Percentiles rank a stretch among this genome's conserved stretches.
Evolutionary conservation across 2,888 invertebrate genomes (phyloP).

Genomic region (Clitarchus hookeri): DNA sequence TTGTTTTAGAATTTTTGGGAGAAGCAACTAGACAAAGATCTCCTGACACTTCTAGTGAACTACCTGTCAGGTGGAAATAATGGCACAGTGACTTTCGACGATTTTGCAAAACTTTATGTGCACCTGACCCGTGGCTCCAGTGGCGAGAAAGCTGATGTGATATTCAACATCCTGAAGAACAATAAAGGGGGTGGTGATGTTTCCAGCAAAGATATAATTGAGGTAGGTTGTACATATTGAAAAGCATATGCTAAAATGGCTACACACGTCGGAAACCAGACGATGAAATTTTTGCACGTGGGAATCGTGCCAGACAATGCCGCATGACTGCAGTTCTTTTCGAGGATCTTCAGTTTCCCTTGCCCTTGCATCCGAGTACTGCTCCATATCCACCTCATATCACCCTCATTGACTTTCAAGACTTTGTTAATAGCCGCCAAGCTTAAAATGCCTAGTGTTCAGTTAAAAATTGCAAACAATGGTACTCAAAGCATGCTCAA

Average conservation of each 20-base stretch:
- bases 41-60: neutral
- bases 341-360: too few relatives aligned
- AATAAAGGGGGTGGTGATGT: neutral
- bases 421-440: too few relatives aligned
- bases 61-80: neutral
- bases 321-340: too few relatives aligned
- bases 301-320: too few relatives aligned
- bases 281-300: too few relatives aligned
- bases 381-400: too few relatives aligned
- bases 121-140: neutral
- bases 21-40: neutral
- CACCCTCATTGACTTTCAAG: too few relatives aligned
- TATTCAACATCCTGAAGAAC: neutral
- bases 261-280: too few relatives aligned
- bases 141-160: neutral
- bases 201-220: neutral
- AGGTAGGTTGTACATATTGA: neutral
- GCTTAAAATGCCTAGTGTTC: neutral
- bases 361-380: too few relatives aligned
- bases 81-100: neutral
- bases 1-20: slow-evolving; percentile 17
- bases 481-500: too few relatives aligned
- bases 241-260: neutral
- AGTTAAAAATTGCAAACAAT: neutral
- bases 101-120: slow-evolving; percentile 8